These are phyloP conservation scores for Aurelia aurita DNA, from an alignment of 30 jellyfish, hydroid and myxozoan genomes.

Conservation along the genomic window DNA sequence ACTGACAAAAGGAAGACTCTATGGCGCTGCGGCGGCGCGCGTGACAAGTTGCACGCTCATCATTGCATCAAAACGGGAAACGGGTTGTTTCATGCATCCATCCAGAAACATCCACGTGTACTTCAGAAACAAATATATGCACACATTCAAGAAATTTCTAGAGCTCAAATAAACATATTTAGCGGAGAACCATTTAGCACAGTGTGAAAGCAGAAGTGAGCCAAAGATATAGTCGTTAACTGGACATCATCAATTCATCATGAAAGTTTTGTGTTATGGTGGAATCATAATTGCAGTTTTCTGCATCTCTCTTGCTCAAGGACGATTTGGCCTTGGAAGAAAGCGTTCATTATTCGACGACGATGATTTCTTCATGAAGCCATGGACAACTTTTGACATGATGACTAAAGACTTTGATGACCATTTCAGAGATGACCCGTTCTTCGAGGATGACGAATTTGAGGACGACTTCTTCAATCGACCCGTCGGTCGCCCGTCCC, in stretches of 20 bases:
- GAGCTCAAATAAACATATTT: too few relatives aligned
- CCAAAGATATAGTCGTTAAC: background rate
- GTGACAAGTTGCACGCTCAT: slow-evolving; percentile 29
- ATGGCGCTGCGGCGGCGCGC: slow-evolving; percentile 29
- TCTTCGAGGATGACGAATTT: slow-evolving; percentile 54
- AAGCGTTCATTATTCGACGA: too few relatives aligned
- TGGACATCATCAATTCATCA: background rate
- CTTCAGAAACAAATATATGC: background rate
- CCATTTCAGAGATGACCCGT: slow-evolving; percentile 40
- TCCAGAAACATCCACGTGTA: slow-evolving; percentile 36
- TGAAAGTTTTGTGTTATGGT: slow-evolving; percentile 18
- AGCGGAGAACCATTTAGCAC: too few relatives aligned
- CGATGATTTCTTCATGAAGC: slow-evolving; percentile 35
- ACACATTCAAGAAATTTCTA: too few relatives aligned
- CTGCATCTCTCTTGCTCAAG: slow-evolving; percentile 10
- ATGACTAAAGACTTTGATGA: slow-evolving; percentile 57
- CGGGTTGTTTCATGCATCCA: background rate
- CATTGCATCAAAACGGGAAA: slow-evolving; percentile 31
- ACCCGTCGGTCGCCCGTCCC: slow-evolving; percentile 2
- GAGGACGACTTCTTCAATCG: slow-evolving; percentile 17
- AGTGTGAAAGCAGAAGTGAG: too few relatives aligned
- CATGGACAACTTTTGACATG: slow-evolving; percentile 68
- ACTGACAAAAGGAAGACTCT: background rate
- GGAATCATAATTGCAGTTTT: slow-evolving; percentile 27
- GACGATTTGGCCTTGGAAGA: too few relatives aligned